Evolutionary conservation across 2,888 invertebrate species (phyloP), one percentile per base, ranked within the genome.

Genomic region (Synergus umbraculus): DNA sequence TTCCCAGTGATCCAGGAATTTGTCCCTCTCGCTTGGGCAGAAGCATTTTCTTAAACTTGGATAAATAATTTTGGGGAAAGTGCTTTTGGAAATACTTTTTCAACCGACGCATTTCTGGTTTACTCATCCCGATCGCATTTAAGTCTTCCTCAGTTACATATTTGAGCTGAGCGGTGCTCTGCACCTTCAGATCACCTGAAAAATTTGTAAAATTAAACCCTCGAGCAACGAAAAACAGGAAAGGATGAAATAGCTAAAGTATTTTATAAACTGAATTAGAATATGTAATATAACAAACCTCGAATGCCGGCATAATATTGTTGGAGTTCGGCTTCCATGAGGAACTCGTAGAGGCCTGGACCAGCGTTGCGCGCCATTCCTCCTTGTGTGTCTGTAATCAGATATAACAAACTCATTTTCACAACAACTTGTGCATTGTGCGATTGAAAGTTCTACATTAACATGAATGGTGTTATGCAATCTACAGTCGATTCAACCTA

Each of bases 81-180:
- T 98, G 97, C 92, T 97, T 98, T 83, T 97, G 96, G 91, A 97
- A 99, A 91, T 96, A 97, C 93, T 98, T 98, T 90, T 97, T 97
- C 85, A 99, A 95, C 79, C 99, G 94, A 81, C 99, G 95, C 93
- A 98, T 97, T 93, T 99, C 99, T 43, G 99, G 98, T 89, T 96
- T 96, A 18, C 98, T 97, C 94, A 98, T 96, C 18, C 99, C 99
- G 88, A 99, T 96, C 86, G 97, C 96, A 78, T 94, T 94, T 83
- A 99, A 93, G 92, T 99, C 99, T 88, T 98, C 97, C 88, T 97
- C 97, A 60, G 97, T 96, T 73, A 98, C 98, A 94, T 97, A 99
- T 93, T 98, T 98, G 69, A 99, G 93, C 92, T 98, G 98, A 66
- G 97, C 95, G 7, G 97, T 95, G 92, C 96, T 97, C 87, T 95